Base-by-base conservation (phyloP, 2,888 invertebrate genomes). In the Choreutis nemorana region DNA sequence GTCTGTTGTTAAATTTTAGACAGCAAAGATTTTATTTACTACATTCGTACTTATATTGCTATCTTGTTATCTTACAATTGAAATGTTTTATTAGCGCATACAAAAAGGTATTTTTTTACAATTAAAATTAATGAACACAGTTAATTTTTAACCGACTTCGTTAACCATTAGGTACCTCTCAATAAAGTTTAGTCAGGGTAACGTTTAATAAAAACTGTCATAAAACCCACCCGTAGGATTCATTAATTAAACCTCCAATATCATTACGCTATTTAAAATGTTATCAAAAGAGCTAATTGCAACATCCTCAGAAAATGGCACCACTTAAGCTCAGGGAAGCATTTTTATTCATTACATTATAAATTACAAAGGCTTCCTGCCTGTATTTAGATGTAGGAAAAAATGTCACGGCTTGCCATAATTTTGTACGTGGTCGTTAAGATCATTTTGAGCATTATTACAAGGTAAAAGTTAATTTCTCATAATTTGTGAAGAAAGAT, bases 301-400 rank as follows among this genome's bases (percentile, higher is more conserved):
- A 61, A 52, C 58, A 65, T 68, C 63, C 57, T 55, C 50, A 57
- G 48, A 55, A 65, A 66, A 61, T 57, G 55, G 53, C 51, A 40
- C 35, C 41, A 34, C 37, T 37, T 40, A 39, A 44, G 50, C 46
- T 43, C 42, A 49, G 45, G 50, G 45, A 51, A 62, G 61, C 73
- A 77, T 78, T 75, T 77, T 77, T 78, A 77, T 72, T 77, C 78
- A 78, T 78, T 75, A 78, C 55, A n/a, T n/a, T n/a, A 77, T 75
- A 73, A 77, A 73, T 77, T 75, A 75, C 57, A 15, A 36, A 22
- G 58, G 66, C 67, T 67, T 62, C 58, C 54, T 50, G 47, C 37
- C 45, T 55, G 39, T 29, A 14, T 45, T 39, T 41, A 41, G 70
- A 66, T 70, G 63, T 62, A 55, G 52, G 56, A 63, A 72, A 73